These are phyloP conservation scores for Clupea harengus DNA, from an alignment of 2,113 vertebrate species.

Conservation along the genomic window DNA sequence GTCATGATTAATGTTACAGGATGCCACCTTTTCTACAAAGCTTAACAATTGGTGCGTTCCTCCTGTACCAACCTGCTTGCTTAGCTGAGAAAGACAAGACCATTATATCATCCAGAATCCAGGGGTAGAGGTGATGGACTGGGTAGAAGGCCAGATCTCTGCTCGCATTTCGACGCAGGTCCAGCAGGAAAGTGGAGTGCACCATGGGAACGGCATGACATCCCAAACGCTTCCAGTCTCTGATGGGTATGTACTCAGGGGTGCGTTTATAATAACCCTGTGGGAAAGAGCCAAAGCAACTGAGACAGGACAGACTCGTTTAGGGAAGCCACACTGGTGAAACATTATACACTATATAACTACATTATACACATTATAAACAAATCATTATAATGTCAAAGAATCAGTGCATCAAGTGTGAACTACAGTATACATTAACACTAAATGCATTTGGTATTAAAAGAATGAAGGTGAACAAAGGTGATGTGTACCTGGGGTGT, in stretches of 20 bases:
- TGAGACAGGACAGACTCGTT: background rate
- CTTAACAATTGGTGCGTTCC: background rate
- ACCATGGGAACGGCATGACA: constrained; percentile 93
- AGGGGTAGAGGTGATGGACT: constrained; percentile 89
- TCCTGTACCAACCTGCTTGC: constrained; percentile 76
- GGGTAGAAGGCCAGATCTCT: constrained; percentile 82
- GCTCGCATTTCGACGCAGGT: constrained; percentile 86
- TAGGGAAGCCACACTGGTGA: background rate
- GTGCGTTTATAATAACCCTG: constrained; percentile 96
- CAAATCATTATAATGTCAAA: background rate
- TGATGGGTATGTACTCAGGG: constrained; percentile 86
- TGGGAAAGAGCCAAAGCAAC: background rate
- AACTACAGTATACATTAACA: background rate
- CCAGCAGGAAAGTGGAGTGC: constrained; percentile 91
- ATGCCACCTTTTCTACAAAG: background rate
- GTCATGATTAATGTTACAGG: background rate
- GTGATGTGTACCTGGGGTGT: constrained; percentile 81
- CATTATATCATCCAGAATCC: constrained; percentile 98
- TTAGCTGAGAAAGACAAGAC: constrained; percentile 93
- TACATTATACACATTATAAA: no score
- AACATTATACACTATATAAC: background rate
- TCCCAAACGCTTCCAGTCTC: constrained; percentile 90
- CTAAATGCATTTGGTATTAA: no score
- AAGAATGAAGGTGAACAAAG: background rate
- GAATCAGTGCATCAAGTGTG: background rate